Base-by-base conservation (phyloP, 2,797 vertebrate species). In the Pangasius larnaudii region DNA sequence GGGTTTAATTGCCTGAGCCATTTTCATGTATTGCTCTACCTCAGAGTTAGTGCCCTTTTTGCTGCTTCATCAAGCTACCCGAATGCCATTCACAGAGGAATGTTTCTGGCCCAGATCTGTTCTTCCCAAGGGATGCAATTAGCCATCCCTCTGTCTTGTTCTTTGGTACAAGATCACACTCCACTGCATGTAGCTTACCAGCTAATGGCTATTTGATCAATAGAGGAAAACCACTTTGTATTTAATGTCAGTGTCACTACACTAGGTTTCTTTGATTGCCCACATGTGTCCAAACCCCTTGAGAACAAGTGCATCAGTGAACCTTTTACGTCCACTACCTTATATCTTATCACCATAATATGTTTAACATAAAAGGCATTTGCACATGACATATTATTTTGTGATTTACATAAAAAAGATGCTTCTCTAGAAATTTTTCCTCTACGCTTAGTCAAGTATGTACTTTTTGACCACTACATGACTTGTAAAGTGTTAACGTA, bases 101-200 rank as follows among this genome's bases (percentile, higher is more conserved):
- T 67, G 59, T 87, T 88, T 85, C 75, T 87, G 46, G 85, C 79
- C 89, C 87, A 91, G 85, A 79, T 89, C 65, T 83, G 30, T 74
- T 80, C 36, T 71, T 92, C 90, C 90, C 87, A 87, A 24, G 86
- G 79, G 90, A 88, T 69, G 84, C 87, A 92, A 92, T 92, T 91
- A 92, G 86, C 85, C 58, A 65, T 88, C 86, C 74, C 86, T 71
- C 85, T 75, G 49, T 79, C 84, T 56, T 87, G 89, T 86, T 84
- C 86, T 89, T 87, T 87, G 69, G 87, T 87, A 89, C 87, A 84
- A 46, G 84, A 86, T 74, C 86, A 59, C 67, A 79, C 69, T 83
- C 59, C 77, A 85, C 85, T 89, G 85, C 80, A 53, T 89, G 87
- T 88, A 75, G 42, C 63, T 84, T 53, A 84, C 42, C 46, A 67